These are phyloP conservation scores for Gonatopus flavifemur DNA, from an alignment of 1,140 invertebrate genomes.

Conservation along the genomic window DNA sequence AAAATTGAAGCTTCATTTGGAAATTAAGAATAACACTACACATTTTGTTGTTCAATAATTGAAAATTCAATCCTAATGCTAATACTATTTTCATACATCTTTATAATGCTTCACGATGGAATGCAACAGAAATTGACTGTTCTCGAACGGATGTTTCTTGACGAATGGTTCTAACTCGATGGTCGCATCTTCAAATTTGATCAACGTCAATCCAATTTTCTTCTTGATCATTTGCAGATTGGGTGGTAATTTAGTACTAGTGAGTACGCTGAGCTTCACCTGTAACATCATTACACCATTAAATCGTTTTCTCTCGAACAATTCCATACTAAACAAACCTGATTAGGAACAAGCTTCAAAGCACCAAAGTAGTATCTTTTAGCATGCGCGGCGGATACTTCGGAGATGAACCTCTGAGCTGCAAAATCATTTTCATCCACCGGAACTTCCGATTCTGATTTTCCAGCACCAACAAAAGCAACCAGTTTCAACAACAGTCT, in stretches of 20 bases:
- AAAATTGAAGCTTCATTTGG: too few species aligned
- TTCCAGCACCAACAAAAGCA: conserved; percentile 65
- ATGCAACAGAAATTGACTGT: conserved; percentile 74
- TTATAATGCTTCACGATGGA: conserved; percentile 81
- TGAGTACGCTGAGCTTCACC: conserved; percentile 84
- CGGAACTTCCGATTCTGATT: conserved; percentile 44
- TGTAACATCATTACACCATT: conserved; percentile 31
- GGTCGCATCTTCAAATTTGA: conserved; percentile 94
- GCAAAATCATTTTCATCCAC: conserved; percentile 77
- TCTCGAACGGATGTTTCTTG: conserved; percentile 87
- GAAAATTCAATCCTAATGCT: neutral
- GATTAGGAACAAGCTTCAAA: conserved; percentile 77
- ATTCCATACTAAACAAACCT: conserved; percentile 48
- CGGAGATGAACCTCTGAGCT: conserved; percentile 73
- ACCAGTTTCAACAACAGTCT: conserved; percentile 83
- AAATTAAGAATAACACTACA: neutral
- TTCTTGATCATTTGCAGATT: conserved; percentile 81
- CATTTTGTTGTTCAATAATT: too few species aligned
- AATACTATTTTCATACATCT: conserved; percentile 59
- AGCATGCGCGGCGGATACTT: conserved; percentile 77
- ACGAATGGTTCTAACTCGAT: conserved; percentile 89
- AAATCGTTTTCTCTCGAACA: neutral
- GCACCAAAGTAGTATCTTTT: conserved; percentile 89
- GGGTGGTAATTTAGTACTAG: conserved; percentile 75
- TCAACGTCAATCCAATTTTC: conserved; percentile 82